phyloP scores from a whole-genome alignment of 2,797 vertebrate species.

The Thaleichthys pacificus region DNA sequence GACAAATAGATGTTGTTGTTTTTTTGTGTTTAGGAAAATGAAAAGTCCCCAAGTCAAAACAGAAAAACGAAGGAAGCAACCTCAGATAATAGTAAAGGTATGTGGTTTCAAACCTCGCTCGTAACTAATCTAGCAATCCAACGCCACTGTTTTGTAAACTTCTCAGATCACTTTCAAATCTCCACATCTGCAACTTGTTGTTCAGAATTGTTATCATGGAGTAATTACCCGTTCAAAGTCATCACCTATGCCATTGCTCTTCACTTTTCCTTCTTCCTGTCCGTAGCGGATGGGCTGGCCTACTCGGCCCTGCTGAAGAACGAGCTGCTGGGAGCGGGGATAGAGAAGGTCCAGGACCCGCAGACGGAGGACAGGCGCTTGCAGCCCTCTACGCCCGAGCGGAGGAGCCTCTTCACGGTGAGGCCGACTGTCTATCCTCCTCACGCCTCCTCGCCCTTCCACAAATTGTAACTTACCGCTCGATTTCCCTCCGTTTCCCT shows the following conservation, averaged over 20 bases:
- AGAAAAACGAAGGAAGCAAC: conserved; percentile 97
- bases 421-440: conserved; percentile 17
- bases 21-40: conserved; percentile 84
- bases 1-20: neutral
- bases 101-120: neutral
- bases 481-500: neutral
- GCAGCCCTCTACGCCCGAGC: conserved; percentile 91
- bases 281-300: conserved; percentile 86
- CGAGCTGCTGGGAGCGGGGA: conserved; percentile 92
- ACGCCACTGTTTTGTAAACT: neutral
- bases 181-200: no score
- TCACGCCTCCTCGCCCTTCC: no score
- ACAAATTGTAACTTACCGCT: neutral
- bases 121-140: neutral
- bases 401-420: conserved; percentile 95
- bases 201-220: neutral
- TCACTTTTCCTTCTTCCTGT: neutral
- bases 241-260: neutral
- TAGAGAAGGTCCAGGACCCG: conserved; percentile 96
- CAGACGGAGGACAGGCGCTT: conserved; percentile 94
- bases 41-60: conserved; percentile 97
- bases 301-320: conserved; percentile 98
- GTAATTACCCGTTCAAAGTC: neutral
- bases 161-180: no score
- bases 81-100: conserved; percentile 95